Conservation (phyloP, 1,140 invertebrate species). For the Linepithema humile region DNA sequence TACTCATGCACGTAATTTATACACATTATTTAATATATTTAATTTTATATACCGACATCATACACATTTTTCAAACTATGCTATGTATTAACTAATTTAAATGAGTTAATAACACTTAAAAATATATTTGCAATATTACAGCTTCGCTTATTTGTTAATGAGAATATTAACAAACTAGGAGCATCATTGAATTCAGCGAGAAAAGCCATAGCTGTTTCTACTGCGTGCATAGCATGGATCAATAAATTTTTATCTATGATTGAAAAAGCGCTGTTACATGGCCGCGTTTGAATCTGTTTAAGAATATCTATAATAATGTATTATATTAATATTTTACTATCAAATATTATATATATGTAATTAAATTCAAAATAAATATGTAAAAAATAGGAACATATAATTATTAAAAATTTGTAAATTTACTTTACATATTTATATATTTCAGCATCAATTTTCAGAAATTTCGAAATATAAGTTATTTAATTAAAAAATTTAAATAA, state of each 20-base stretch:
- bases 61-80: too few species aligned
- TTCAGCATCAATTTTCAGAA: too few species aligned
- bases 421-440: background rate
- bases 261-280: conserved; percentile 23
- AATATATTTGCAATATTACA: conserved; percentile 43
- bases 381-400: background rate
- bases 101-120: background rate
- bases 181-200: conserved; percentile 29
- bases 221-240: conserved; percentile 64
- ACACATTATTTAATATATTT: conserved; percentile 30
- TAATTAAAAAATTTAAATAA: background rate
- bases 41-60: background rate
- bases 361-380: background rate
- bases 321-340: conserved; percentile 7
- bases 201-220: conserved; percentile 52
- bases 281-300: background rate
- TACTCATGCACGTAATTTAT: background rate
- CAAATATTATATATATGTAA: background rate
- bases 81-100: too few species aligned
- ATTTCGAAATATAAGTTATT: background rate
- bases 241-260: conserved; percentile 58
- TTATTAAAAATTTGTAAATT: background rate
- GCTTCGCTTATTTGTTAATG: conserved; percentile 62
- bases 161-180: conserved; percentile 45
- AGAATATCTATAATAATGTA: background rate